Base-by-base conservation (phyloP, 2,888 invertebrate genomes). In the Rhimphoctona megacephalus region DNA sequence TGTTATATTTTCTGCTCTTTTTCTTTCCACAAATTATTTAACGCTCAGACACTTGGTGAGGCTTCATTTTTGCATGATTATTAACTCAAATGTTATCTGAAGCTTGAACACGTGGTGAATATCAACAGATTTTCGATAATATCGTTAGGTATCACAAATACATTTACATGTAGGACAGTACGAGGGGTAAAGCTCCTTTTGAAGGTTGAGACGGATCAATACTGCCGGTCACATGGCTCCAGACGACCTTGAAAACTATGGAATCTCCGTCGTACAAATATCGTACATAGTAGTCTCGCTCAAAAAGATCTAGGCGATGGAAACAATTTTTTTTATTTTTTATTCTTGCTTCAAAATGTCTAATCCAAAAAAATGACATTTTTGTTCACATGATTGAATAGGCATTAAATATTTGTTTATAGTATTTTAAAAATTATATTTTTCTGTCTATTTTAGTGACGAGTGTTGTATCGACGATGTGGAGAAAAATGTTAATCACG, bases 171-270 rank as follows among this genome's bases (percentile, higher is more conserved):
- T 25, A n/a, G 39, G 22, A n/a, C 7, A 39, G n/a, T 81, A 14
- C n/a, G 22, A 22, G 33, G 57, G 39, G 30, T 57, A 5, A 2
- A 73, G 33, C 43, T n/a, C 17, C 61, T 30, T 43, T 22, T 9
- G 49, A 73, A 66, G n/a, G 64, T 46, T 30, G 72, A 19, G 39
- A 17, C 72, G 77, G 83, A 86, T 86, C 83, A 86, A 86, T 81
- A 83, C 85, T 9, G 22, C n/a, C 46, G 81, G 73, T 49, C 61
- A 39, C 49, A 49, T 22, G 72, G 70, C 67, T 67, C 80, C 86
- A 81, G 77, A 73, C 81, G 72, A 77, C 82, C 86, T 57, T 77
- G 80, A 81, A 83, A 77, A 39, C 77, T 2, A 57, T 72, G 19
- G 46, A 66, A 25, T 72, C 61, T 25, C 43, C 46, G 25, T 43